Evolutionary conservation across 2,888 invertebrate species (phyloP).

Genomic region (Hemithea aestivaria): DNA sequence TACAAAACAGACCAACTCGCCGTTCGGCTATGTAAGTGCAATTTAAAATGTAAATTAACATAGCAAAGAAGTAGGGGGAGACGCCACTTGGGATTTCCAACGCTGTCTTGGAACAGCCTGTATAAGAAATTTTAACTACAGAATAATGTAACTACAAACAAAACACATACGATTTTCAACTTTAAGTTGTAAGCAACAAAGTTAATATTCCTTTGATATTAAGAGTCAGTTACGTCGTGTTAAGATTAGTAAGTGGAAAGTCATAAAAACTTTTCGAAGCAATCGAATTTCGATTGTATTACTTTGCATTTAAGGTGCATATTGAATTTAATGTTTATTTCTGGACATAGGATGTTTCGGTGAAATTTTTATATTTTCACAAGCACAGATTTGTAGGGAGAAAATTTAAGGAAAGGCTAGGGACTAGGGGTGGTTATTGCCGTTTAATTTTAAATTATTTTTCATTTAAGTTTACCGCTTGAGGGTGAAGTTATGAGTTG

Average conservation of each 20-base stretch:
- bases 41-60: constrained; percentile 81
- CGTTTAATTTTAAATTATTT: constrained; percentile 18
- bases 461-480: constrained; percentile 8
- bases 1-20: constrained; percentile 70
- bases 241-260: constrained; percentile 13
- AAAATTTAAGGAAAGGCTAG: constrained; percentile 38
- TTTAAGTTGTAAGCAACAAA: fast-evolving
- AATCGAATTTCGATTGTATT: constrained; percentile 31
- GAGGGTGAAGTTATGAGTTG: background rate
- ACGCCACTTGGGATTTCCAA: constrained; percentile 55
- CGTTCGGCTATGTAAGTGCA: constrained; percentile 77
- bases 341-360: constrained; percentile 49
- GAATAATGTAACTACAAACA: constrained; percentile 1
- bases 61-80: constrained; percentile 72
- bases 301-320: constrained; percentile 20
- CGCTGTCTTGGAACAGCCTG: constrained; percentile 62
- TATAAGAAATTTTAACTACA: constrained; percentile 19
- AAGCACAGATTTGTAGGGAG: constrained; percentile 59
- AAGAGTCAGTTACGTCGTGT: too few species aligned
- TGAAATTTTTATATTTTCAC: constrained; percentile 64
- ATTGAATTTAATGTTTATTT: constrained; percentile 24
- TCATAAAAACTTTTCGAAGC: constrained; percentile 32
- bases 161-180: constrained; percentile 9
- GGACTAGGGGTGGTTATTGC: constrained; percentile 14
- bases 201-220: constrained; percentile 15